Evolutionary conservation across 2,797 vertebrate genomes (phyloP), one percentile per base, ranked within the genome.

Genomic region (Arrhamphus sclerolepis): DNA sequence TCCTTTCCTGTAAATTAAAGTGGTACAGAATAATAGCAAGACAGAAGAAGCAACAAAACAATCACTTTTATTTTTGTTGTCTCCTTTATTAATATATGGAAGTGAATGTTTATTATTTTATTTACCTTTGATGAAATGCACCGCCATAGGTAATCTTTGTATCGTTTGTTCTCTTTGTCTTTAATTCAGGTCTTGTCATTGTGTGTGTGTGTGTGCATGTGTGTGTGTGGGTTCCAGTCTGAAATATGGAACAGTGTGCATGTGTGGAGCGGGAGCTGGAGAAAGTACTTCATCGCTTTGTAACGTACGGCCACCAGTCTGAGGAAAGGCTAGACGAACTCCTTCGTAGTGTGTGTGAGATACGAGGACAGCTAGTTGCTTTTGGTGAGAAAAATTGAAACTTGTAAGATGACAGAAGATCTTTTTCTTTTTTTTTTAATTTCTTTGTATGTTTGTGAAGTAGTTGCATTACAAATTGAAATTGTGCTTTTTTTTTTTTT

Each of bases 231-330:
- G 85, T 83, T 78, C 73, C 66, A 76, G 80, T 72, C 75, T 75
- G 69, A 83, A 71, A 52, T 58, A 97, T 97, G 95, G 95, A 97
- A 88, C 95, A 95, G 82, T 97, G 95, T 78, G 94, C 93, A 0
- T 96, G 94, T 70, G 95, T 97, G 77, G 95, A 97, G 87, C 88
- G 95, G 55, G 95, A 97, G 84, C 89, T 97, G 84, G 95, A 96
- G 89, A 96, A 95, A 77, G 95, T 97, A 72, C 92, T 97, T 52
- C 94, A 96, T 87, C 94, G 95, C 80, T 97, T 96, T 57, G 91
- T 95, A 38, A 93, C 92, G 75, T 97, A 96, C 0, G 94, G 95
- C 24, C 94, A 95, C 85, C 94, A 95, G 85, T 97, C 95, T 0
- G 95, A 96, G 72, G 94, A 93, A 80, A 93, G 95, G 53, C 89